Evolutionary conservation across 2,113 vertebrate species (phyloP), one percentile per base, ranked within the genome.

Genomic region (Puffinus mauretanicus): DNA sequence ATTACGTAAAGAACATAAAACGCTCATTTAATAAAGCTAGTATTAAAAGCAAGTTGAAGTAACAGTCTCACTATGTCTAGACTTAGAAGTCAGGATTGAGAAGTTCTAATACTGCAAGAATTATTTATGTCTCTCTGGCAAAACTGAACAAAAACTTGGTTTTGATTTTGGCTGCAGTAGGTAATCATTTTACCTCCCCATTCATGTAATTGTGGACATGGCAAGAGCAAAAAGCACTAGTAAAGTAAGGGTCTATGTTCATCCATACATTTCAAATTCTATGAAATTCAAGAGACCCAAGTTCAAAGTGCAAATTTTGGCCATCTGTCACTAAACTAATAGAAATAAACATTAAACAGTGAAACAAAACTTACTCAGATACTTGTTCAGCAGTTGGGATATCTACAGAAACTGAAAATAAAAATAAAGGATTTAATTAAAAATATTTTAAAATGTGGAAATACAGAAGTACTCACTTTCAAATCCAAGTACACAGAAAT

Each of bases 351-450:
- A 93, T 60, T 36, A 29, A 87, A 49, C 88, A 92, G 70, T 85
- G 85, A 88, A 95, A 85, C 73, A 94, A 97, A 97, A 98, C 98
- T 98, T 98, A 98, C 98, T 98, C 96, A 97, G 98, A 96, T 97
- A 97, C 96, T 95, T 90, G 97, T 93, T 97, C 97, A 97, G 97
- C 97, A 98, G 97, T 82, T 97, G 97, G 85, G 75, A 93, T 96
- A 97, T 93, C 95, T 97, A 97, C 86, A 96, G 97, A 98, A 98
- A 97, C 98, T 98, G 97, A 96, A 98, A 98, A 97, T n/a, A 96
- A 97, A 97, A 98, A 98, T 88, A 98, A 95, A 97, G 79, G 13
- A 96, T 88, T 97, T 95, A 86, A 83, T 91, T 87, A 91, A 78
- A 93, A 91, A 16, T 76, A 55, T 38, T 93, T 94, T 5, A 17